These are phyloP conservation scores for Onychomys leucogaster DNA, from an alignment of 2,797 vertebrate species.

Conservation along the genomic window DNA sequence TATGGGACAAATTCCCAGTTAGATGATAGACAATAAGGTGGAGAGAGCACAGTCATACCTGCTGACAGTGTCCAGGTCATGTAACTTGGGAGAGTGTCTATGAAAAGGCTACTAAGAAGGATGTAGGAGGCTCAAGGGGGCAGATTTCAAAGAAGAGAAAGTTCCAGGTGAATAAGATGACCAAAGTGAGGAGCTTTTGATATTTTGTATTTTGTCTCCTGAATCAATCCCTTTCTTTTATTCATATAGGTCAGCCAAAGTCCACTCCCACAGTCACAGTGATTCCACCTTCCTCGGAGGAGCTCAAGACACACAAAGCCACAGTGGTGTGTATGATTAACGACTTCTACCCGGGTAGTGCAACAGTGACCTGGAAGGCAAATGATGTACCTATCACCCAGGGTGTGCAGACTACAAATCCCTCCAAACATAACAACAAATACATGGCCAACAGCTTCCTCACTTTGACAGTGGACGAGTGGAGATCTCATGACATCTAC, in stretches of 20 bases:
- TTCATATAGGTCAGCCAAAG: neutral
- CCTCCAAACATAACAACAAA: conserved; percentile 69
- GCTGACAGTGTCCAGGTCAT: neutral
- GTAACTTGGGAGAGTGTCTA: neutral
- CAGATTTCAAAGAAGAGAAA: neutral
- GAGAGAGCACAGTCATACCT: neutral
- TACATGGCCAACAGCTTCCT: conserved; percentile 84
- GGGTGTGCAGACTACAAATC: conserved; percentile 68
- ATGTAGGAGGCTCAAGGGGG: neutral
- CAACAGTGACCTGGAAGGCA: conserved; percentile 79
- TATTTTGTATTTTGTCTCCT: neutral
- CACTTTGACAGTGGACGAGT: conserved; percentile 48
- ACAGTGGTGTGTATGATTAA: neutral
- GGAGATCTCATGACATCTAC: neutral
- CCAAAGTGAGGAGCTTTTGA: neutral
- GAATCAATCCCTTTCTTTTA: neutral
- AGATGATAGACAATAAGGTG: neutral
- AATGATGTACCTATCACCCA: neutral
- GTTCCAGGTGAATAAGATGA: neutral
- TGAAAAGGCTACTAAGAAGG: neutral
- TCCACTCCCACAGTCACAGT: conserved; percentile 66
- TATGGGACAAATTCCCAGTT: neutral
- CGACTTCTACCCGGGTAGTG: neutral
- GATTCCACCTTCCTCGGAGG: conserved; percentile 38
- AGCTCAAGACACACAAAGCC: neutral